Evolutionary conservation across 2,888 invertebrate genomes (phyloP), one percentile per base, ranked within the genome.

Genomic region (Volucella inflata): DNA sequence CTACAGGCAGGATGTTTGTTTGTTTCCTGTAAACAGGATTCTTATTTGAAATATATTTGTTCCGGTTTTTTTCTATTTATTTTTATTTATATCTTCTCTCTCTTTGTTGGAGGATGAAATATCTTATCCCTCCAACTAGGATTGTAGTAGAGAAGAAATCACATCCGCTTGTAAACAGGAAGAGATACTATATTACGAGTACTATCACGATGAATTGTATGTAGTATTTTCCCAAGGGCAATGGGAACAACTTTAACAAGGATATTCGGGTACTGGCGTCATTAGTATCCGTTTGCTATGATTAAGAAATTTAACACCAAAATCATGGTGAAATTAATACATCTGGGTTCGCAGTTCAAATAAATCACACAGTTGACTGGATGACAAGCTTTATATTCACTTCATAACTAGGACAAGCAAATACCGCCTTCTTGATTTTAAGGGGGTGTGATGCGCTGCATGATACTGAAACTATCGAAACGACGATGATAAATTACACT

Each of bases 21-120:
- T 85, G 84, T 81, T 71, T 57, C 38, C 72, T 72, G 85, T 85
- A 85, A 85, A 85, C 85, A 85, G 85, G 81, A 85, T 85, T 81
- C 81, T 85, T 81, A 77, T 85, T 85, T 85, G 76, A 81, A 72
- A 81, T 68, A 68, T 77, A 68, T 85, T 85, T 85, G 85, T 81
- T 85, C 85, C 30, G 30, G 30, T 30, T 6, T 30, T 30, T 30
- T 30, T 30, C n/a, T n/a, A n/a, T n/a, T n/a, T n/a, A n/a, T n/a
- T 21, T 21, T 2, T 21, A 21, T 21, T 21, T 30, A 0, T 30
- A 30, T 30, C 6, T 6, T 30, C 30, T 30, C 4, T 30, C 30
- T 72, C 57, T 67, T 77, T 72, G 71, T 81, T 62, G 67, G 67
- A 62, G 65, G 65, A 76, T 46, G 21, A 53, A 53, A 70, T 46